Base-by-base conservation (phyloP, 2,888 invertebrate species). In the Polyommatus iphigenia region DNA sequence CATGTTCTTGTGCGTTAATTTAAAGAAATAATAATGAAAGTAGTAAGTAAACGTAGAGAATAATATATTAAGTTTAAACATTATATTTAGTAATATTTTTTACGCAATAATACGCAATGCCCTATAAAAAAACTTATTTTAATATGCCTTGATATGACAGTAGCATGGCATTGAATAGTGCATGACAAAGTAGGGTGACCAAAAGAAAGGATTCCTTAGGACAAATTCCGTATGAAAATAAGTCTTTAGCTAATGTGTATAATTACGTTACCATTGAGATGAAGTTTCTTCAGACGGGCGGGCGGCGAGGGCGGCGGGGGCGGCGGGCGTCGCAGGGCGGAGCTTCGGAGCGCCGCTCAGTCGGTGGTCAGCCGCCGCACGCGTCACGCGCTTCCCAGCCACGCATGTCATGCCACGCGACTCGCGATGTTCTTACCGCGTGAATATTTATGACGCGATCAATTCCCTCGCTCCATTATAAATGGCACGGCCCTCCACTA, bases 401-500 rank as follows among this genome's bases (percentile, higher is more conserved):
- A 83, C 87, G 81, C 82, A 83, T 87, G 86, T 82, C 83, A 92
- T 91, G 91, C 85, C 90, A 90, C 92, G 91, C 90, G 90, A 89
- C 84, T 88, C 92, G 90, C 92, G 91, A 91, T 92, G 91, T 90
- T 87, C 84, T 84, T 88, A 85, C 87, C 87, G 86, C 89, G 91
- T 90, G 89, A 92, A 91, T 90, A 91, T 91, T 93, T 92, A 93
- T 93, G 91, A 93, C 87, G 91, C 87, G 90, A 89, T 89, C 89
- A 87, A 88, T 87, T 85, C 86, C 86, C 87, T 86, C 87, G 89
- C 87, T 84, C 86, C 87, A 86, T 87, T 86, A 89, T 92, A 92
- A 93, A 93, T 92, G 93, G 90, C 91, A 89, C 86, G 88, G 90
- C 88, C 87, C 83, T 90, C 89, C 80, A 91, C 85, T 88, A 86